Percentiles rank a stretch among this genome's conserved stretches.
Conservation (phyloP, 2,113 vertebrate genomes). For the Scophthalmus maximus region DNA sequence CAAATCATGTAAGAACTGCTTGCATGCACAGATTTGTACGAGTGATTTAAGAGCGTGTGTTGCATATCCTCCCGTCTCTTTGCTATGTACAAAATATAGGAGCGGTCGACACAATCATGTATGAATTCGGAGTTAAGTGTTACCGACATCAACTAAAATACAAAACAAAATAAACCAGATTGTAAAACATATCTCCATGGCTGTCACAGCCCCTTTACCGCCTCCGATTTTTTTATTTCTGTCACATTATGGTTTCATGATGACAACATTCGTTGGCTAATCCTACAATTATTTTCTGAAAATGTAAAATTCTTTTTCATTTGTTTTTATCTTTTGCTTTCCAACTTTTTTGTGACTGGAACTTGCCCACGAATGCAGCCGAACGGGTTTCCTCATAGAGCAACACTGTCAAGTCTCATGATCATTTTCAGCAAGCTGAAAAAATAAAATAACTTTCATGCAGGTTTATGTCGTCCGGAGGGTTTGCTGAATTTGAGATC, state of each 20-base stretch:
- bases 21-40: neutral
- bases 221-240: no score
- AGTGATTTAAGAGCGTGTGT: no score
- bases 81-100: neutral
- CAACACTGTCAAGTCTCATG: neutral
- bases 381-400: no score
- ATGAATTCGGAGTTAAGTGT: neutral
- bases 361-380: no score
- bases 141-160: neutral
- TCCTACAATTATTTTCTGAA: no score
- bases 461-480: neutral
- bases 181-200: neutral
- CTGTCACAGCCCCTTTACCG: neutral
- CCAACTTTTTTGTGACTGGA: no score
- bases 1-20: neutral
- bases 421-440: neutral
- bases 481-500: no score
- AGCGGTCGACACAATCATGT: neutral
- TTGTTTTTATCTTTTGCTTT: neutral
- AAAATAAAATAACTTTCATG: neutral
- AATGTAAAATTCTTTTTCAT: no score
- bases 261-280: no score
- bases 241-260: no score
- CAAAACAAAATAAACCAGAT: neutral
- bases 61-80: no score